Base-by-base conservation (phyloP, 1,140 invertebrate species). In the Nasonia giraulti region DNA sequence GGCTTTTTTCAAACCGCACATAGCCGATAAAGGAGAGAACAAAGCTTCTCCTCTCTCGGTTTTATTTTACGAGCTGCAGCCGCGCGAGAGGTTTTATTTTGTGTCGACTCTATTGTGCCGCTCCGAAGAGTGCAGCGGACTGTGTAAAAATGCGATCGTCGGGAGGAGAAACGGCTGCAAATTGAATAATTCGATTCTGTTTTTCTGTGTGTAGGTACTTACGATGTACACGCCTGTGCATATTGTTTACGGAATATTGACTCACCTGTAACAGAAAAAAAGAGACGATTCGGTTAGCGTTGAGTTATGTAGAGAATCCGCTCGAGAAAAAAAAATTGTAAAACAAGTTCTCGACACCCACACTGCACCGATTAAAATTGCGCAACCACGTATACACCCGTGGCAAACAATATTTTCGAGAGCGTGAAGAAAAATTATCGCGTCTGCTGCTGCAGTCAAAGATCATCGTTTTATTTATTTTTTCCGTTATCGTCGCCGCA, bases 261-360 rank as follows among this genome's bases (percentile, higher is more conserved):
- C 82, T 84, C 76, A 84, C 82, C 82, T 84, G 62, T 55, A 84
- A 84, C 74, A 83, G 31, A 84, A 69, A 71, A 31, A 73, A 69
- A 20, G 50, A 62, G 55, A 76, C 14, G 47, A 71, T 50, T 44
- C 17, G 17, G 6, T 83, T 75, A 75, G 40, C 17, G 20, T 37
- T 37, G 4, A 62, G 55, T 62, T 62, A 62, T 62, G 55, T 37
- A 73, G 33, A 71, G 31, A 71, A 44, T 44, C 6, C 10, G 20
- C 33, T 37, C 11, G 17, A 33, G 40, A 75, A 33, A n/a, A 75
- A 50, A 8, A 47, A 23, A n/a, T 10, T 78, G 31, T 27, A 75
- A 44, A 62, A 73, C 23, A n/a, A 73, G 17, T 73, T 73, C 6
- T 62, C 7, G 27, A 27, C 17, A 7, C 17, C 55, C 20, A 62